phyloP scores from a whole-genome alignment of 2,113 vertebrate genomes.

The Notarius quadriscutis region DNA sequence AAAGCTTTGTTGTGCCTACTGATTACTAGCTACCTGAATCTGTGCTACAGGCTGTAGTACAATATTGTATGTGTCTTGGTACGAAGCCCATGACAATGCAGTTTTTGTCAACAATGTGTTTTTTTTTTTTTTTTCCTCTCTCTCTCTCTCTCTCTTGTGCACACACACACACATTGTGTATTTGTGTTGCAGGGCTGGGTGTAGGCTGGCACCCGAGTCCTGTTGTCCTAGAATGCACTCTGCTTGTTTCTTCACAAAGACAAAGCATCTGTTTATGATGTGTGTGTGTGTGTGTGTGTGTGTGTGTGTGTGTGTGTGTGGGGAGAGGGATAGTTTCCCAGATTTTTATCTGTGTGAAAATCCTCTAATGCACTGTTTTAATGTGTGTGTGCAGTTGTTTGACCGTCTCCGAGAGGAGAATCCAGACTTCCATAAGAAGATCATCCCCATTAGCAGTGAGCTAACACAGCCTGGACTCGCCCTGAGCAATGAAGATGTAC shows the following conservation, averaged over 20 bases:
- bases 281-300: conserved; percentile 35
- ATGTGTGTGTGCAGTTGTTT: conserved; percentile 80
- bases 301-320: conserved; percentile 37
- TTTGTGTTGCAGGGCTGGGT: conserved; percentile 50
- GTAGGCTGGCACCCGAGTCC: conserved; percentile 65
- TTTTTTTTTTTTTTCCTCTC: no score
- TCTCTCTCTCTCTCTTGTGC: not conserved
- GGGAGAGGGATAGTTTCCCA: not conserved
- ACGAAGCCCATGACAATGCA: not conserved
- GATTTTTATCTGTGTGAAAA: not conserved
- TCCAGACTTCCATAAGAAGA: conserved; percentile 88
- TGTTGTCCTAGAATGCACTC: conserved; percentile 62
- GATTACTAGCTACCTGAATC: not conserved
- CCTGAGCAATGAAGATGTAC: conserved; percentile 82
- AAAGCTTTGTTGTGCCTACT: not conserved
- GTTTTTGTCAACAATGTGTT: conserved; percentile 20
- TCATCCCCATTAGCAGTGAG: conserved; percentile 87
- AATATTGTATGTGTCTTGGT: not conserved
- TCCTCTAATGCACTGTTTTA: not conserved
- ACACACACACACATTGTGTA: conserved; percentile 41
- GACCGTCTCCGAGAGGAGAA: conserved; percentile 87
- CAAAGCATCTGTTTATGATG: conserved; percentile 56
- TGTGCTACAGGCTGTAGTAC: not conserved
- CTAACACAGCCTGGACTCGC: conserved; percentile 85
- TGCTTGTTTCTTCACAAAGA: conserved; percentile 54